phyloP scores from a whole-genome alignment of 2,113 vertebrate species.

The Gavialis gangeticus region DNA sequence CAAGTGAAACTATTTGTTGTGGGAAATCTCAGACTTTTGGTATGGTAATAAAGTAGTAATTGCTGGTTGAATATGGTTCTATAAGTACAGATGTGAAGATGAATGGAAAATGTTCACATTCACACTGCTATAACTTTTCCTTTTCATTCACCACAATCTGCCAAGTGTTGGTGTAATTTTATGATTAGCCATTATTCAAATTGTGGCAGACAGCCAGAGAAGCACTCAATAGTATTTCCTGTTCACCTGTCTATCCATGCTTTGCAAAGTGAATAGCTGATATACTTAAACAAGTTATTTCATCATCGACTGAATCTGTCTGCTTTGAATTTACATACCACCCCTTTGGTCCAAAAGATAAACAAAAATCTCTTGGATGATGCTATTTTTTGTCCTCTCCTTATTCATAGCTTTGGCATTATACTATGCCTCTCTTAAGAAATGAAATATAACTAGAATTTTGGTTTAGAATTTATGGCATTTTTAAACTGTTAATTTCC shows the following conservation, averaged over 20 bases:
- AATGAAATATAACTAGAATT: background rate
- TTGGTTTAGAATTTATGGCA: background rate
- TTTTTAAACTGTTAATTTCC: background rate
- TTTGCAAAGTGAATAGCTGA: slow-evolving; percentile 19
- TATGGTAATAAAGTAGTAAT: background rate
- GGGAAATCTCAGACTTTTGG: background rate
- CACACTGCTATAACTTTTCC: background rate
- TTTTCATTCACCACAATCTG: background rate
- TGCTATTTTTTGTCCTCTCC: background rate
- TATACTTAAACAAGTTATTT: slow-evolving; percentile 4
- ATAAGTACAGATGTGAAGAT: background rate
- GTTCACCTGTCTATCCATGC: background rate
- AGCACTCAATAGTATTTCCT: slow-evolving; percentile 50
- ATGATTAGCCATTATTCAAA: slow-evolving; percentile 32
- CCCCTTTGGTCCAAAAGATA: background rate
- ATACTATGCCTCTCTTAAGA: background rate
- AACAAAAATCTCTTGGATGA: background rate
- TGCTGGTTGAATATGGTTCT: background rate
- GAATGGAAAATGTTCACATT: background rate
- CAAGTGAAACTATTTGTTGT: background rate
- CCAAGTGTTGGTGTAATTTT: slow-evolving; percentile 10
- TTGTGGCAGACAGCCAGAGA: slow-evolving; percentile 29
- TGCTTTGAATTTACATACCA: slow-evolving; percentile 27
- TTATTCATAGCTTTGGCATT: background rate
- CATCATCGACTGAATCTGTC: background rate